These are phyloP conservation scores for Eurois occulta DNA, from an alignment of 2,888 invertebrate species.

Conservation along the genomic window DNA sequence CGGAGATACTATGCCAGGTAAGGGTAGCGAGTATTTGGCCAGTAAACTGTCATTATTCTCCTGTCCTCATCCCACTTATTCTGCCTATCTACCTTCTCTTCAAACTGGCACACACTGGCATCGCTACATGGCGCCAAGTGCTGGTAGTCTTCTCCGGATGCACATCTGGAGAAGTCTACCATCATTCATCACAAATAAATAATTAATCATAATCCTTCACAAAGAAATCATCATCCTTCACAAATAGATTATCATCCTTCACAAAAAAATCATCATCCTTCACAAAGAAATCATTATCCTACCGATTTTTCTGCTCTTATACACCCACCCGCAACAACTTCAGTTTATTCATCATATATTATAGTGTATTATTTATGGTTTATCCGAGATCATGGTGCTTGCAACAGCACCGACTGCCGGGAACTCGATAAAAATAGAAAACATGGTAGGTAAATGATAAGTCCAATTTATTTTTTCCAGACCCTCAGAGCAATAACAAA, in stretches of 20 bases:
- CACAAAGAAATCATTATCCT: background rate
- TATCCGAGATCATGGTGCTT: no score
- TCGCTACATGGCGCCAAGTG: background rate
- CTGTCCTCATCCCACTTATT: background rate
- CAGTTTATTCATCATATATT: no score
- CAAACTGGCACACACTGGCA: background rate
- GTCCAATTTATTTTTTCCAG: constrained; percentile 63
- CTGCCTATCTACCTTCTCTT: background rate
- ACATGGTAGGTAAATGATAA: background rate
- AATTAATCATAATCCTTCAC: background rate
- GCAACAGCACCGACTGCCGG: no score
- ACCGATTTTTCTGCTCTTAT: no score
- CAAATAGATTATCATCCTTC: background rate
- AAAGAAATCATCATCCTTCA: background rate
- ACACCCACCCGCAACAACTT: no score
- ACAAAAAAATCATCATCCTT: background rate
- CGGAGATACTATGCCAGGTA: constrained; percentile 88
- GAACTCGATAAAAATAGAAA: no score
- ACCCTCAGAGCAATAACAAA: constrained; percentile 87
- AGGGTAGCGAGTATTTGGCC: constrained; percentile 72
- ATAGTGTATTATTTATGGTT: no score
- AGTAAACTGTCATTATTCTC: background rate
- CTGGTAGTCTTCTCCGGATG: background rate
- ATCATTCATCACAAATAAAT: background rate
- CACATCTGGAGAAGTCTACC: background rate